Conservation (phyloP, 2,113 vertebrate species). For the Phalacrocorax pelagicus region DNA sequence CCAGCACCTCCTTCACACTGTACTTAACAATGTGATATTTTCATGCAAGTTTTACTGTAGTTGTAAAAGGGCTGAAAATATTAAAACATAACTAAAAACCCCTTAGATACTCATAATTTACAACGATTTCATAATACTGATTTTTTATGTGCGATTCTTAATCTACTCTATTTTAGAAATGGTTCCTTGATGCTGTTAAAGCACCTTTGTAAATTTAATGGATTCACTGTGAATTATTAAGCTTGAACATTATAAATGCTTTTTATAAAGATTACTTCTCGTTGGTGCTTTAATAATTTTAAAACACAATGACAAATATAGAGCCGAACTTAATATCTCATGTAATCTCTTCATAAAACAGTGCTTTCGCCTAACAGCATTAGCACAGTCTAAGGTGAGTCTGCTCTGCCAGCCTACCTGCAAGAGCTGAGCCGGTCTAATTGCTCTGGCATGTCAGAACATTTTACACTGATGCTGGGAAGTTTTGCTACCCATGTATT, state of each 20-base stretch:
- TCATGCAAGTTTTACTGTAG: background rate
- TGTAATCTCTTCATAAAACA: conserved; percentile 24
- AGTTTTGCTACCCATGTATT: background rate
- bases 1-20: background rate
- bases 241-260: conserved; percentile 1
- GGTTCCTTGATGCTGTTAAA: background rate
- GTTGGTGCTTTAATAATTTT: conserved; percentile 28
- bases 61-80: background rate
- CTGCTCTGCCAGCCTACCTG: background rate
- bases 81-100: background rate
- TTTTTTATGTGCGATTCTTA: background rate
- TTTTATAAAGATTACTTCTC: conserved; percentile 41
- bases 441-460: conserved; percentile 21
- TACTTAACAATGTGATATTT: background rate
- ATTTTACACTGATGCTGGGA: conserved; percentile 13
- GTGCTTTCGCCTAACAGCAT: background rate
- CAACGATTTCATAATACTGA: background rate
- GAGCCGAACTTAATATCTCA: conserved; percentile 36
- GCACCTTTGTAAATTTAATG: conserved; percentile 8
- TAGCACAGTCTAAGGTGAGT: conserved; percentile 8
- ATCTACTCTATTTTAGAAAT: background rate
- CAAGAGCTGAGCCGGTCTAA: conserved; percentile 34
- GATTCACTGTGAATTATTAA: conserved; percentile 44
- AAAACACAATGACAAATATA: conserved; percentile 48
- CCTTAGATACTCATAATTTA: background rate